A percentile compares a stretch with the other conserved stretches of the same genome.
Evolutionary conservation across 2,113 vertebrate species (phyloP).

Genomic region (Daphoenositta chrysoptera): DNA sequence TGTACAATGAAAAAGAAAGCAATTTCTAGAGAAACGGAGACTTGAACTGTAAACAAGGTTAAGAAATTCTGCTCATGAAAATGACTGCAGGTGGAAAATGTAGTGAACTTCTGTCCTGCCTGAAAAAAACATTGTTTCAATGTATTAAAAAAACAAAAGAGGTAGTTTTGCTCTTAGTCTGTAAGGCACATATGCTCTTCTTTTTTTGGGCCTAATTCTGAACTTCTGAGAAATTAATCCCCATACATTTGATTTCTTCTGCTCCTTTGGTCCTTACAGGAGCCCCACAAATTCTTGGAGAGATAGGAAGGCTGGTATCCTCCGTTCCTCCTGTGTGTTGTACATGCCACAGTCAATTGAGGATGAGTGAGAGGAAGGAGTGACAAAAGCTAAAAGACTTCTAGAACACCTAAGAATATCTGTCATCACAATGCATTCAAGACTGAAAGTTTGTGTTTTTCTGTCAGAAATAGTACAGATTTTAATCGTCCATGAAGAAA

Average conservation of each 20-base stretch:
- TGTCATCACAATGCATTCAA: neutral
- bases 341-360: neutral
- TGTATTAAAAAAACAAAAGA: neutral
- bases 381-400: neutral
- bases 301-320: neutral
- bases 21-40: neutral
- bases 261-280: neutral
- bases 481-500: neutral
- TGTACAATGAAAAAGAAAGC: neutral
- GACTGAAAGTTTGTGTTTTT: neutral
- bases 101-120: neutral
- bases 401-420: neutral
- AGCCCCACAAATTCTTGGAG: neutral
- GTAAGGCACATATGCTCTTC: neutral
- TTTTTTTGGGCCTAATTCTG: neutral
- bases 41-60: neutral
- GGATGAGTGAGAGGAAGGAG: neutral
- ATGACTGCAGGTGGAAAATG: constrained; percentile 1
- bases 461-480: neutral
- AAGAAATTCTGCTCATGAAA: neutral
- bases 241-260: neutral
- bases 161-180: neutral
- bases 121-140: neutral
- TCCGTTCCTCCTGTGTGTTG: neutral
- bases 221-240: neutral